These are phyloP conservation scores for Drosophila serrata DNA, from an alignment of 1,140 invertebrate genomes.

Conservation along the genomic window DNA sequence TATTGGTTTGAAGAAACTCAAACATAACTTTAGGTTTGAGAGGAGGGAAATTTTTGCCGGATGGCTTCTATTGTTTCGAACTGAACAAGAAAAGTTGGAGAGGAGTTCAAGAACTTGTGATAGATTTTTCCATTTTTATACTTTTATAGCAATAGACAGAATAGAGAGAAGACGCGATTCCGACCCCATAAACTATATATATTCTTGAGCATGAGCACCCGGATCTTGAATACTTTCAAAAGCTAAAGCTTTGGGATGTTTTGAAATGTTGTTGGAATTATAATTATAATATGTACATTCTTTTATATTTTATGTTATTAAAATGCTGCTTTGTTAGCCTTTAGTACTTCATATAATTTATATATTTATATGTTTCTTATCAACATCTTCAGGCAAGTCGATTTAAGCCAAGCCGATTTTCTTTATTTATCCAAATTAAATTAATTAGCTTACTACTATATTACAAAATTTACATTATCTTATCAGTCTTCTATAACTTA, in stretches of 20 bases:
- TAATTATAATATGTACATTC: neutral
- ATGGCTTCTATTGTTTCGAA: neutral
- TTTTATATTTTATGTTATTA: too few relatives aligned
- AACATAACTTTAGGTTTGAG: neutral
- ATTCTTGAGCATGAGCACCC: constrained; percentile 1
- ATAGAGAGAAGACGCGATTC: neutral
- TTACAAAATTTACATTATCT: too few relatives aligned
- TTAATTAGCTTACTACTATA: too few relatives aligned
- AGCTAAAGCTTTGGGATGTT: neutral
- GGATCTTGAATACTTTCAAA: neutral
- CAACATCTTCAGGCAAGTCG: neutral
- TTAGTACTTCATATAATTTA: too few relatives aligned
- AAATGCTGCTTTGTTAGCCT: neutral
- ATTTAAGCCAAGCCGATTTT: too few relatives aligned
- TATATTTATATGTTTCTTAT: too few relatives aligned
- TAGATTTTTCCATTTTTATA: constrained; percentile 10
- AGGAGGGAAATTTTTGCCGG: neutral
- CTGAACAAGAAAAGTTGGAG: neutral
- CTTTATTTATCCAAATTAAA: too few relatives aligned
- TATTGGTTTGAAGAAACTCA: neutral
- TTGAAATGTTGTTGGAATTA: neutral
- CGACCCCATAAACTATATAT: constrained; percentile 18
- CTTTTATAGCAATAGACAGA: neutral
- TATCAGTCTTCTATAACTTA: too few relatives aligned
- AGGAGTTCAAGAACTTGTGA: neutral